A percentile compares a stretch with the other conserved stretches of the same genome.
phyloP scores from a whole-genome alignment of 2,888 invertebrate species.

The Melanostoma scalare region DNA sequence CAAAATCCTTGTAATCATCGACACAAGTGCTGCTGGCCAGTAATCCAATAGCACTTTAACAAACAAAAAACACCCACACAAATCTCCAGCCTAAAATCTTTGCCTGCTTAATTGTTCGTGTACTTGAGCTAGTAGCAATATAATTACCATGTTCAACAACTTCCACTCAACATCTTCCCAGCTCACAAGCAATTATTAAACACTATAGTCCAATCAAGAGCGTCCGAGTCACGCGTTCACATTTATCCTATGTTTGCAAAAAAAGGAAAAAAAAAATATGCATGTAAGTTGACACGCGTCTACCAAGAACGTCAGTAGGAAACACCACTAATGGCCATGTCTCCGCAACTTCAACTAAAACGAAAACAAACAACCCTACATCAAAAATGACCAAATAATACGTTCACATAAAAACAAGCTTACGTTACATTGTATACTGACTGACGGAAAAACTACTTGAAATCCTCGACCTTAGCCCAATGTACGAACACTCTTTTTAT shows the following conservation, averaged over 20 bases:
- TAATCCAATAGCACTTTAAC: too few relatives aligned
- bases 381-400: neutral
- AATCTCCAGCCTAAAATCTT: too few relatives aligned
- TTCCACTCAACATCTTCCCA: constrained; percentile 15
- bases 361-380: constrained; percentile 16
- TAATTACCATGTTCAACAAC: constrained; percentile 2
- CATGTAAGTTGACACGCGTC: constrained; percentile 43
- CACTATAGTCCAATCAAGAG: constrained; percentile 32
- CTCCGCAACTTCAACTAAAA: constrained; percentile 24
- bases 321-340: constrained; percentile 32
- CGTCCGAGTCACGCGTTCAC: constrained; percentile 15
- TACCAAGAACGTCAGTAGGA: constrained; percentile 20
- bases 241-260: constrained; percentile 8
- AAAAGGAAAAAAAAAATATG: neutral
- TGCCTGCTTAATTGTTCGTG: constrained; percentile 4
- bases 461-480: neutral
- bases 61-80: too few relatives aligned
- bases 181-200: constrained; percentile 43
- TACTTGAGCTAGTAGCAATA: neutral
- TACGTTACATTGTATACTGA: constrained; percentile 6
- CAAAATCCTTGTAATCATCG: too few relatives aligned
- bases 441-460: neutral
- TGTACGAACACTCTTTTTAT: neutral
- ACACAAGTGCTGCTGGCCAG: too few relatives aligned
- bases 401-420: constrained; percentile 14